Conservation (phyloP, 2,888 invertebrate species). For the Allygus modestus region DNA sequence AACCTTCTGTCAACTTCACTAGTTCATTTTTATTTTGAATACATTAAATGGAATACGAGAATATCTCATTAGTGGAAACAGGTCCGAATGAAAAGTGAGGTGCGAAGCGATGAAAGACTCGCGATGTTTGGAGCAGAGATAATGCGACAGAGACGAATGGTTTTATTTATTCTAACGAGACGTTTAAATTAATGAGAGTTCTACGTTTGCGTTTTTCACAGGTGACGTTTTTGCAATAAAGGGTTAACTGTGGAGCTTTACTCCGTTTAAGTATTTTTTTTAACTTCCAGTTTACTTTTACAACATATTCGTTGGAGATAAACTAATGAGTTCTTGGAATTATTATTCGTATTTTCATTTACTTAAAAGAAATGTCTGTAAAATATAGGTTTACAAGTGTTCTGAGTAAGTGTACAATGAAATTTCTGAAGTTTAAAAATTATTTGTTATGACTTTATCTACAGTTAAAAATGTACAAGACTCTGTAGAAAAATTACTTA, state of each 20-base stretch:
- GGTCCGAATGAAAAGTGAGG: background rate
- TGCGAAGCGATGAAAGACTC: slow-evolving; percentile 28
- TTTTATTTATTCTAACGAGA: slow-evolving; percentile 53
- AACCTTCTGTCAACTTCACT: background rate
- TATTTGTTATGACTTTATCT: too few species aligned
- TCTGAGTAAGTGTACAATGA: too few species aligned
- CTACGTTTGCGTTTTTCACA: slow-evolving; percentile 46
- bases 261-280: background rate
- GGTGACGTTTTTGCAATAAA: slow-evolving; percentile 38
- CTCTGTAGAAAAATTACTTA: too few species aligned
- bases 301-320: background rate
- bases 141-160: slow-evolving; percentile 52
- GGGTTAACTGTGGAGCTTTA: background rate
- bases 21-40: background rate
- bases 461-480: too few species aligned
- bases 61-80: slow-evolving; percentile 34
- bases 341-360: too few species aligned
- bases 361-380: too few species aligned
- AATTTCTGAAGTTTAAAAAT: too few species aligned
- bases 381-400: too few species aligned
- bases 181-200: slow-evolving; percentile 52
- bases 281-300: background rate
- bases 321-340: background rate
- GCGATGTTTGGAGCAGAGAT: background rate
- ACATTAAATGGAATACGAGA: slow-evolving; percentile 27